Percentiles rank a stretch among this genome's conserved stretches.
phyloP scores from a whole-genome alignment of 2,113 vertebrate species.

The Eira barbara region DNA sequence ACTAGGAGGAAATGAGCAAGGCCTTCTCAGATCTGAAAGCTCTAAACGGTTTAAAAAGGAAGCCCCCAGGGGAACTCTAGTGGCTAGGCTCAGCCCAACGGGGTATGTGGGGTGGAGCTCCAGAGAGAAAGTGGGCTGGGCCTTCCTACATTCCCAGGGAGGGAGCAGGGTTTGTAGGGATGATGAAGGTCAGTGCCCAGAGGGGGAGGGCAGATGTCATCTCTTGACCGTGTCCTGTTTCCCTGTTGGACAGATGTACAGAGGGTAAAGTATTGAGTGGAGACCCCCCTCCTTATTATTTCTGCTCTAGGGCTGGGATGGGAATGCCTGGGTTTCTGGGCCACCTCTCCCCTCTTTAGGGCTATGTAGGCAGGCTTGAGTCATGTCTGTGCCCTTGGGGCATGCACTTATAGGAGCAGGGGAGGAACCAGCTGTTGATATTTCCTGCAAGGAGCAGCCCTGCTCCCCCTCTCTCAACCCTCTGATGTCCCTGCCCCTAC shows the following conservation, averaged over 20 bases:
- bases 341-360: not conserved
- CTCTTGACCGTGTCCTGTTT: not conserved
- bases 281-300: not conserved
- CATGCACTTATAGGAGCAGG: conserved; percentile 22
- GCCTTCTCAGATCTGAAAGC: conserved; percentile 53
- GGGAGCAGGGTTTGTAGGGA: not conserved
- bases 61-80: conserved; percentile 41
- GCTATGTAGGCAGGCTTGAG: conserved; percentile 25
- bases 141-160: not conserved
- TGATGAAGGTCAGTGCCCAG: not conserved
- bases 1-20: conserved; percentile 76
- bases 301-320: not conserved
- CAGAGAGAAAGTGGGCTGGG: not conserved
- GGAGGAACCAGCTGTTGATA: conserved; percentile 59
- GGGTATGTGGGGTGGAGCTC: not conserved
- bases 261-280: not conserved
- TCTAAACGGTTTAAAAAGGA: conserved; percentile 49
- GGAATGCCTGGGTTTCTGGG: not conserved
- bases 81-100: not conserved
- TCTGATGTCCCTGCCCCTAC: conserved; percentile 43
- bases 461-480: not conserved
- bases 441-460: conserved; percentile 52
- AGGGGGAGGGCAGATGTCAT: not conserved
- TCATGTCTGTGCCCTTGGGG: conserved; percentile 31
- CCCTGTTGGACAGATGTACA: not conserved